Base-by-base conservation (phyloP, 2,797 vertebrate species). In the Rhincodon typus region DNA sequence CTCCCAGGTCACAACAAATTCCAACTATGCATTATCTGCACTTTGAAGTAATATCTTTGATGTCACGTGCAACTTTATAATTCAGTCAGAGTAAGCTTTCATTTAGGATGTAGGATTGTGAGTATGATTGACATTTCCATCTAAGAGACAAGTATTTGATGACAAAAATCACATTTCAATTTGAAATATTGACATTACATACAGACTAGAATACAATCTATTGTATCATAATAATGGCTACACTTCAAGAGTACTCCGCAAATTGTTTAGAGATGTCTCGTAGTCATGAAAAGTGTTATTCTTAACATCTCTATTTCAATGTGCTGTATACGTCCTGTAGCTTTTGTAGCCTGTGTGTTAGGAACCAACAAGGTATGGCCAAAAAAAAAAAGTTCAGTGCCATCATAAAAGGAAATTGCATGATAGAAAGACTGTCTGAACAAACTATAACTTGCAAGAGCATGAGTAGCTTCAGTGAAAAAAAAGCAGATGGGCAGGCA, bases 1-100 rank as follows among this genome's bases (percentile, higher is more conserved):
- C 30, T 94, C 67, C 12, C 93, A 94, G 67, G 93, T 94, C 93
- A 72, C 19, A 50, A 69, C 67, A 94, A 94, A 46, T 72, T 30
- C 38, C 67, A 94, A 21, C 23, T 70, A 46, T 72, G 3, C 93
- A 94, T 72, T 94, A 94, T 46, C 67, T 30, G 8, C 66, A 46
- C 91, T 94, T 70, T 94, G 91, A 70, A 94, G 66, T 94, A 70
- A 46, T 67, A 94, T 12, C 93, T 94, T 94, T 94, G 93, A 94
- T 69, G 67, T 72, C 69, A 46, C 23, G 13, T 25, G n/a, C 66
- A 23, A 46, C 23, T 70, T 94, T 72, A 94, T 46, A 94, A 50
- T 72, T 94, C 23, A 27, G 67, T 8, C 66, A 94, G 93, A 46
- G 72, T 94, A 94, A 72, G 38, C 25, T 50, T 94, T 94, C 46